phyloP scores from a whole-genome alignment of 2,797 vertebrate genomes.

The Hippocampus kuda region DNA sequence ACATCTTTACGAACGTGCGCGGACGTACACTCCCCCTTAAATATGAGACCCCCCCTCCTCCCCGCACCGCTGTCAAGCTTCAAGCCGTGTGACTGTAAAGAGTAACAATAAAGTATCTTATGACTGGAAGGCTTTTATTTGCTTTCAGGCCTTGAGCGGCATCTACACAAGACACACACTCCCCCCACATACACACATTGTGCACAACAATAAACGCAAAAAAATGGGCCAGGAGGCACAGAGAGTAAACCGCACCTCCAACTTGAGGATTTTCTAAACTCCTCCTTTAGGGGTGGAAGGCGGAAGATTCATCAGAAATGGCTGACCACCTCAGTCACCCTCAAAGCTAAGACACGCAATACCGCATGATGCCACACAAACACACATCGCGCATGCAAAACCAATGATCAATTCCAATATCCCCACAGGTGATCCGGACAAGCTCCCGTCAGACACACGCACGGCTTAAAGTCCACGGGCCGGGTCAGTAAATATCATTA shows the following conservation, averaged over 20 bases:
- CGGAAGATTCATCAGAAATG: slow-evolving; percentile 11
- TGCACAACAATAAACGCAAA: not conserved
- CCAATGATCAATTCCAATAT: slow-evolving; percentile 44
- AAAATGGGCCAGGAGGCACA: slow-evolving; percentile 30
- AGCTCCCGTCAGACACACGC: slow-evolving; percentile 25
- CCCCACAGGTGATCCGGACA: slow-evolving; percentile 33
- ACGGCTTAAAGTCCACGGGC: slow-evolving; percentile 30
- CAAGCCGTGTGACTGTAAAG: slow-evolving; percentile 49
- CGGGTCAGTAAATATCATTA: slow-evolving; percentile 51
- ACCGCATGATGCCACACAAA: slow-evolving; percentile 12
- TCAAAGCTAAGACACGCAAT: slow-evolving; percentile 14
- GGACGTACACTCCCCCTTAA: not conserved
- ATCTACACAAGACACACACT: slow-evolving; percentile 12
- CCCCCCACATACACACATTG: slow-evolving; percentile 1
- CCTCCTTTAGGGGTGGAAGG: not conserved
- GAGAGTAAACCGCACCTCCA: slow-evolving; percentile 22
- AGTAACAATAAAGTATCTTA: slow-evolving; percentile 51
- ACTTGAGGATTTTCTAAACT: slow-evolving; percentile 9
- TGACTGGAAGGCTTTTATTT: slow-evolving; percentile 30
- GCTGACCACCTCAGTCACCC: slow-evolving; percentile 17
- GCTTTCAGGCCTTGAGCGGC: slow-evolving; percentile 35
- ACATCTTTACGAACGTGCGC: no score
- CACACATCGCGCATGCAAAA: slow-evolving; percentile 15
- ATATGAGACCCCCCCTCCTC: slow-evolving; percentile 1
- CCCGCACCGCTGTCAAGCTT: slow-evolving; percentile 3